Conservation (phyloP, 2,888 invertebrate species). For the Cryptocephalus primarius region DNA sequence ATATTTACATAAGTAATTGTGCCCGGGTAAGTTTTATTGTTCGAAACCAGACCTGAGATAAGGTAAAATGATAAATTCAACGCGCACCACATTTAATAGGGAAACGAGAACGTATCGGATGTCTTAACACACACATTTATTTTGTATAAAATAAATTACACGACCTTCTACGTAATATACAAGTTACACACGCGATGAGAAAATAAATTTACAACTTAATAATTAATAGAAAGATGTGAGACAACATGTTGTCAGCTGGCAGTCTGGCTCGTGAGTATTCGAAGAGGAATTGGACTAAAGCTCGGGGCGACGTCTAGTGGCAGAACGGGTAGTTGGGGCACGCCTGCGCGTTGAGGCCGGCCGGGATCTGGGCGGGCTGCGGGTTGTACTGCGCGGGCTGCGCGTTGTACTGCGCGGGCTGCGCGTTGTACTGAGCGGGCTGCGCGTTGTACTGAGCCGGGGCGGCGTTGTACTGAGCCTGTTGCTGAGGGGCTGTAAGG, state of each 20-base stretch:
- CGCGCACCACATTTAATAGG: too few species aligned
- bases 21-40: too few species aligned
- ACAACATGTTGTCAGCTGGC: constrained; percentile 26
- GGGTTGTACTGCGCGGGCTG: constrained; percentile 11
- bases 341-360: constrained; percentile 25
- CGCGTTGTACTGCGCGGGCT: constrained; percentile 11
- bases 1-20: too few species aligned
- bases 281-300: too few species aligned
- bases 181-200: constrained; percentile 16
- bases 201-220: constrained; percentile 14
- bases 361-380: constrained; percentile 25
- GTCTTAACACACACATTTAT: constrained; percentile 1
- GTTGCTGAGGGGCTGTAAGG: constrained; percentile 8
- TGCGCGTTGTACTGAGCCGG: constrained; percentile 12
- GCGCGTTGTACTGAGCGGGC: constrained; percentile 13
- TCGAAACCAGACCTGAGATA: too few species aligned
- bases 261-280: constrained; percentile 15
- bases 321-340: constrained; percentile 31
- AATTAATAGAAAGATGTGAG: constrained; percentile 5
- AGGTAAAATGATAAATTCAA: too few species aligned
- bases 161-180: constrained; percentile 1
- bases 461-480: constrained; percentile 8
- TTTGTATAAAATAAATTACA: constrained; percentile 14
- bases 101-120: too few species aligned
- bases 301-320: constrained; percentile 3